Base-by-base conservation (phyloP, 2,888 invertebrate species). In the Diarsia dahlii region DNA sequence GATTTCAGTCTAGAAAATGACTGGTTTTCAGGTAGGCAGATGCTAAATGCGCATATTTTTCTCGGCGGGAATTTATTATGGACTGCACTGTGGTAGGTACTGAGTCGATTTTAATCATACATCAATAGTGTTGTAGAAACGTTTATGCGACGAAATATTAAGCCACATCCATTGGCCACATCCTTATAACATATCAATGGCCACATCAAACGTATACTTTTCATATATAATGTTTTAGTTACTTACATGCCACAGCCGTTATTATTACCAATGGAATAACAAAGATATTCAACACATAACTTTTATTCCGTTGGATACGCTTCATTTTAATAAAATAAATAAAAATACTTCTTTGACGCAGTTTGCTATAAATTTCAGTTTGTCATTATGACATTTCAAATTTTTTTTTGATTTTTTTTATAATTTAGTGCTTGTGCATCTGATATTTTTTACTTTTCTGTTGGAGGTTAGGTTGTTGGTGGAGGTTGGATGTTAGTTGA, bases 221-320 rank as follows among this genome's bases (percentile, higher is more conserved):
- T 39, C 45, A 10, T 45, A 1, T 28, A 28, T 28, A 28, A 10
- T 46, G 46, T 67, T 54, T 56, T 54, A 18, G 2, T 12, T 39
- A 77, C 86, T 87, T 80, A 86, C 86, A 82, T 72, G 76, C 18
- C 6, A 75, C 70, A 0, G 54, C 50, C 34, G 75, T 60, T 28
- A 85, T 71, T 23, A 84, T 46, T 2, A 80, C 20, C 39, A 76
- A 50, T 58, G 54, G 67, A 56, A 74, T 73, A 23, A 68, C 64
- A 45, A 74, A 84, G 8, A 66, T 63, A 56, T 75, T 80, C 71
- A 70, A 80, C 45, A 75, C 69, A 60, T 45, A 50, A 34, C 48
- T 63, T 60, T 62, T 76, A 71, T 69, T 58, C 4, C 20, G 45
- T 50, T 54, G 66, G 0, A 60, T 54, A 23, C 46, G 70, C 46